Evolutionary conservation across 2,888 invertebrate species (phyloP), one percentile per base, ranked within the genome.

Genomic region (Yponomeuta sedellus): DNA sequence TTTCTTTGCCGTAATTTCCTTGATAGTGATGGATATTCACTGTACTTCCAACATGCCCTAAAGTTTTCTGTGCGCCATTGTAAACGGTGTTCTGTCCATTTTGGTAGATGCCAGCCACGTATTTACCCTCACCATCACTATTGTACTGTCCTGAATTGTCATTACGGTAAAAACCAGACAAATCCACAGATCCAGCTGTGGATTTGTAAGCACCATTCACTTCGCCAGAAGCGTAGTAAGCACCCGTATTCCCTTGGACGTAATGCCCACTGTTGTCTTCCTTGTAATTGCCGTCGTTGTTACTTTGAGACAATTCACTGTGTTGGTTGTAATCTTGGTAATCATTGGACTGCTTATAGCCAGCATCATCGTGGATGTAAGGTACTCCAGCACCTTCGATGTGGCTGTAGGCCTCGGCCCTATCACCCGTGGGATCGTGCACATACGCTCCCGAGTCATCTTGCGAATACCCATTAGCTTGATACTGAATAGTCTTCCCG

Each of bases 381-480:
- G 88, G 85, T n/a, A 78, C 81, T 10, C 73, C 76, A 39, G 84
- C 82, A 0, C 86, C 79, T 40, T 77, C 82, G n/a, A 80, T 71
- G 68, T 92, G 91, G 68, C 75, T 81, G 71, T 92, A 92, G 20
- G 90, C 89, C 67, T 80, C 82, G 1, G 89, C 90, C 57, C 81
- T 78, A 67, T 92, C 91, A 40, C 91, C 91, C 4, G 87, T 75
- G 68, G 90, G 85, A 70, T 92, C 91, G 69, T 92, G 91, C 3
- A 88, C 78, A 70, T 92, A 92, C 1, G 83, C 82, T n/a, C 92
- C 92, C 19, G 89, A 83, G 65, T 82, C 75, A 56, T 86, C 83
- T 39, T 76, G 77, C n/a, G 71, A 75, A 40, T 69, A 70, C 56
- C 72, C n/a, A 16, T 19, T 12, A 40, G 58, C 20, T 70, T 83